Evolutionary conservation across 2,113 vertebrate genomes (phyloP), one percentile per base, ranked within the genome.

Genomic region (Xenus cinereus): DNA sequence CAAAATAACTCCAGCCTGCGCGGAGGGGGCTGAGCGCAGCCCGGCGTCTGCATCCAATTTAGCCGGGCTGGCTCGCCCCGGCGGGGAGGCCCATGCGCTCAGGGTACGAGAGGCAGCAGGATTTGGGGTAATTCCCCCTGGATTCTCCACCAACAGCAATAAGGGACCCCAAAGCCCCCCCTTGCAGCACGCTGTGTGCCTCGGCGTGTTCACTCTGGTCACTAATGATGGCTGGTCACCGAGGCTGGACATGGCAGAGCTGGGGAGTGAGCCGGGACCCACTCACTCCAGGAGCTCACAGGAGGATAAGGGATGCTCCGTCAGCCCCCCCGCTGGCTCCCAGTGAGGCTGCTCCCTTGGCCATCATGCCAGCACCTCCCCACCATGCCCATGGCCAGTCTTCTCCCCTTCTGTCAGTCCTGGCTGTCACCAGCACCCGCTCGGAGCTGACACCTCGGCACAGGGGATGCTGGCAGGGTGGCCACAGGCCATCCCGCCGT

Each of bases 1-100:
- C 95, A 93, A 97, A 96, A 93, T 82, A 95, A 71, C 82, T 73
- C 33, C 84, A 78, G 84, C 50, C 89, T 32, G 90, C 20, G 41
- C 46, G 5, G 12, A 53, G 84, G 50, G 39, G 87, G 81, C 77
- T 30, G 64, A 89, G 76, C 37, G 1, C 73, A n/a, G 93, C 89
- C 35, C 9, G n/a, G 41, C 26, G 84, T 50, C 95, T 91, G 92
- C 82, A 87, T 30, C 67, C 35, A 68, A 72, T 64, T 79, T 37
- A 93, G 68, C 39, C 6, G 4, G 43, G 43, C 43, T 59, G 84
- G 35, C 80, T 93, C 37, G 4, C 6, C 72, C 76, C 9, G 50
- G 21, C 9, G 0, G 67, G 43, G 71, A 72, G 81, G 54, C 28
- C 72, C 64, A 53, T 2, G 24, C 1, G 1, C 3, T 0, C 0